Percentiles rank a stretch among this genome's conserved stretches.
Conservation (phyloP, 2,888 invertebrate species). For the Drosophila suboccidentalis region DNA sequence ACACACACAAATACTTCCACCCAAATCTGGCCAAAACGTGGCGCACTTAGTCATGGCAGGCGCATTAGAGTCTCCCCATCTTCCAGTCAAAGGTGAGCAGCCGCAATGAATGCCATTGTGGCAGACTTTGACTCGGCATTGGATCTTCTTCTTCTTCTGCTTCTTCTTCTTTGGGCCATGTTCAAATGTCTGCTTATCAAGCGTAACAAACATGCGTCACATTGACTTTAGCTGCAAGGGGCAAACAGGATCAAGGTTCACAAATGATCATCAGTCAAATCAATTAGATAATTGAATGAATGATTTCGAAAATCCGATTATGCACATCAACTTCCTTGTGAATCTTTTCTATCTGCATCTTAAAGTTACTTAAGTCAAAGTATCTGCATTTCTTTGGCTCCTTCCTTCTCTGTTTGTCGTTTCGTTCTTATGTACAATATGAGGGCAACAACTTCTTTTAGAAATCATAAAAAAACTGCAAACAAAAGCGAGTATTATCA, state of each 20-base stretch:
- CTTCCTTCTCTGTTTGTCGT: constrained; percentile 5
- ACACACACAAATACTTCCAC: not conserved
- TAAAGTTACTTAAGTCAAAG: constrained; percentile 16
- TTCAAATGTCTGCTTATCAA: constrained; percentile 58
- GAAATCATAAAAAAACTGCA: constrained; percentile 28
- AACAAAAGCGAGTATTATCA: constrained; percentile 39
- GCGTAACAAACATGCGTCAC: constrained; percentile 79
- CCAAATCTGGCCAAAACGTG: constrained; percentile 36
- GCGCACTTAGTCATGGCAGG: constrained; percentile 71
- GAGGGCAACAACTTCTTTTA: constrained; percentile 11
- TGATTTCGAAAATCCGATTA: constrained; percentile 83
- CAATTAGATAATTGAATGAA: constrained; percentile 81
- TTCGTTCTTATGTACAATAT: constrained; percentile 50
- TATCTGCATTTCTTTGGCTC: constrained; percentile 10
- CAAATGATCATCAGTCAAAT: constrained; percentile 82
- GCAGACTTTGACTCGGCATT: not conserved
- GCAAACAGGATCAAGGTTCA: constrained; percentile 71
- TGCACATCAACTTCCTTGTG: constrained; percentile 35
- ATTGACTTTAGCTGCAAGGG: constrained; percentile 55
- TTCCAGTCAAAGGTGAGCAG: constrained; percentile 53
- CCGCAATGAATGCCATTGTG: constrained; percentile 34
- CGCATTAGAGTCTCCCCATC: constrained; percentile 38
- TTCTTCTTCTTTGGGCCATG: not conserved
- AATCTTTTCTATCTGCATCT: constrained; percentile 24
- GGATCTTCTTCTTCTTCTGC: not conserved